Percentiles rank a stretch among this genome's conserved stretches.
Evolutionary conservation across 2,113 vertebrate genomes (phyloP).

Genomic region (Hiodon tergisus): DNA sequence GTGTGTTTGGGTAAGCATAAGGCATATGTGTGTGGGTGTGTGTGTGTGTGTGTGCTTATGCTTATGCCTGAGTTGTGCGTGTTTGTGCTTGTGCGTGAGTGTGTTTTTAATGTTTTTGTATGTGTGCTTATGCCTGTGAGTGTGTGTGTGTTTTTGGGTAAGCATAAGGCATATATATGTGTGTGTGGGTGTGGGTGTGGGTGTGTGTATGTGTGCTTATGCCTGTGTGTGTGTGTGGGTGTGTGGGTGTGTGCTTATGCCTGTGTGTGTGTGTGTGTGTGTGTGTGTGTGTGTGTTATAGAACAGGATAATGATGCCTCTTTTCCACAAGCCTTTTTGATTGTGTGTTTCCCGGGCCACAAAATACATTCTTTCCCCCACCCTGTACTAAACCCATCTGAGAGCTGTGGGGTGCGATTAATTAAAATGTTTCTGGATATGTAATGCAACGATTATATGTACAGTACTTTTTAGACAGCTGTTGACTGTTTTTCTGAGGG

Average conservation of each 20-base stretch:
- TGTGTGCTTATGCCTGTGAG: no score
- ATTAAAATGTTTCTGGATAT: slow-evolving; percentile 46
- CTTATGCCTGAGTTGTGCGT: slow-evolving; percentile 27
- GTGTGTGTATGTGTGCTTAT: no score
- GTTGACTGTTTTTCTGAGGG: slow-evolving; percentile 44
- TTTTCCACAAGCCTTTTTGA: slow-evolving; percentile 6
- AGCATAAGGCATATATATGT: no score
- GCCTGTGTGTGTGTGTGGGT: not conserved
- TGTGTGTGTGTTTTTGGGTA: no score
- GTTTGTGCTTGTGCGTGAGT: not conserved
- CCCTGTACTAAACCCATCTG: slow-evolving; percentile 37
- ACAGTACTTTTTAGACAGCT: slow-evolving; percentile 43
- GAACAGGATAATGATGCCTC: not conserved
- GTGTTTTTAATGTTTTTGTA: not conserved
- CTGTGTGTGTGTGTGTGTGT: slow-evolving; percentile 12
- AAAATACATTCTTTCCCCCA: slow-evolving; percentile 25
- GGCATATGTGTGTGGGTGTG: no score
- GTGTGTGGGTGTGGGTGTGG: no score
- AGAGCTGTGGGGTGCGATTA: slow-evolving; percentile 36
- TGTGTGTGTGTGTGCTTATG: no score
- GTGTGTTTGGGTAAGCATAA: no score
- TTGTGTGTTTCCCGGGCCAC: not conserved
- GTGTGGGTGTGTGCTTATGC: not conserved
- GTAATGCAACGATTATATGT: slow-evolving; percentile 33
- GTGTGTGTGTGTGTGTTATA: not conserved